Evolutionary conservation across 2,113 vertebrate species (phyloP).

Genomic region (Scopus umbretta): DNA sequence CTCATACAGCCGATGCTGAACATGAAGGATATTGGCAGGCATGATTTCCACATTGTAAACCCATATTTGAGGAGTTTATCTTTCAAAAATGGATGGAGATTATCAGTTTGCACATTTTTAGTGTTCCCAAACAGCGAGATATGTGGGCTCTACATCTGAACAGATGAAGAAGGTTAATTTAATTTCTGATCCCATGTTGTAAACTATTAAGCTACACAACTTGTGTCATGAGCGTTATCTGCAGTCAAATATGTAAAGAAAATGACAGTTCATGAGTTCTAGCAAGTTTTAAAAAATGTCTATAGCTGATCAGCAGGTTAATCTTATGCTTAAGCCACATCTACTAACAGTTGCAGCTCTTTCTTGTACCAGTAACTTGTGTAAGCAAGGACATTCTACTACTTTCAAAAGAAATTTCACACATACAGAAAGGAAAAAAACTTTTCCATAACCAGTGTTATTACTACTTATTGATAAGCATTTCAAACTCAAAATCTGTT

Average conservation of each 20-base stretch:
- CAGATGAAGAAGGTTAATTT: neutral
- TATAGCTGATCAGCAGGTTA: neutral
- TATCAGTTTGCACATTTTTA: neutral
- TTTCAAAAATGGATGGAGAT: neutral
- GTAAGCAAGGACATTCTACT: neutral
- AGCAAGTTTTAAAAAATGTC: neutral
- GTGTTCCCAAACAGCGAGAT: neutral
- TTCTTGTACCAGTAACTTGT: neutral
- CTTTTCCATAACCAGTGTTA: neutral
- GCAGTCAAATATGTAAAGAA: neutral
- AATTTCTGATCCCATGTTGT: neutral
- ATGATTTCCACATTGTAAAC: neutral
- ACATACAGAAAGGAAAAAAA: neutral
- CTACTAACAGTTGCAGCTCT: neutral
- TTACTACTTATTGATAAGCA: neutral
- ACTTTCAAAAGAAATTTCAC: neutral
- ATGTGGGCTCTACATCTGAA: neutral
- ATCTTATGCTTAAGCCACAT: neutral
- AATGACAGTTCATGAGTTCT: neutral
- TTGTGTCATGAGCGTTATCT: neutral
- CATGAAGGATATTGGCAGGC: neutral
- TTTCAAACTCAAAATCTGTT: neutral
- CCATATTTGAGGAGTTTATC: neutral
- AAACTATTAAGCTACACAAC: neutral
- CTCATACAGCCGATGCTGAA: neutral